Evolutionary conservation across 1,140 invertebrate genomes (phyloP), one percentile per base, ranked within the genome.

Genomic region (Leptinotarsa defecta): DNA sequence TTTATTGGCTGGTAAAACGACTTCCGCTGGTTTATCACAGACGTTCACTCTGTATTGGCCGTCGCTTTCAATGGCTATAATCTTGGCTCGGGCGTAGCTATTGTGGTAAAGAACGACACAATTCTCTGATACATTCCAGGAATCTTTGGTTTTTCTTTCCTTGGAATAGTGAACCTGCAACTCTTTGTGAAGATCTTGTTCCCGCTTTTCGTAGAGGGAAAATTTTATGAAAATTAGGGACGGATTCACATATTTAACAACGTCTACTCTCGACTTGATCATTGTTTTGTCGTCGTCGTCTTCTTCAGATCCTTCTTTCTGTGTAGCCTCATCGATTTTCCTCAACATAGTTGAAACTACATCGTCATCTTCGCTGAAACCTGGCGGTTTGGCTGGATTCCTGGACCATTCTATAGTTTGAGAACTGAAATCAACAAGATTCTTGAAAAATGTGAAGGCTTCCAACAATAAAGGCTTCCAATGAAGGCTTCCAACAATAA

Each of bases 161-260:
- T 73, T 52, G 17, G 34, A 74, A 68, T 81, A 81, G 69, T 78
- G 73, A 17, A 80, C 73, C 74, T 81, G 77, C 15, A 81, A 71
- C 52, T 78, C 77, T 48, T 76, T 79, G 57, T 77, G 70, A 64
- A 81, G 67, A 17, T 72, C 17, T 6, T 69, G 57, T 52, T 80
- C 80, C 68, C 61, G 64, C 69, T 64, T 74, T 15, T 77, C 76
- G 22, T 52, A 52, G 27, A 74, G 24, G 5, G 63, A 22, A 70
- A 81, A 79, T 57, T 80, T 80, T 11, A 81, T 63, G 52, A 74
- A 81, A 61, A 81, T 79, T 6, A 77, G 24, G 57, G 73, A 71
- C 6, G 80, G 80, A 73, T 70, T 70, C 22, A 79, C 77, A 6
- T 74, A 75, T 67, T 76, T 74, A 27, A 80, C 57, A 5, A 81